Evolutionary conservation across 2,888 invertebrate species (phyloP), one percentile per base, ranked within the genome.

Genomic region (Dinocampus coccinellae): DNA sequence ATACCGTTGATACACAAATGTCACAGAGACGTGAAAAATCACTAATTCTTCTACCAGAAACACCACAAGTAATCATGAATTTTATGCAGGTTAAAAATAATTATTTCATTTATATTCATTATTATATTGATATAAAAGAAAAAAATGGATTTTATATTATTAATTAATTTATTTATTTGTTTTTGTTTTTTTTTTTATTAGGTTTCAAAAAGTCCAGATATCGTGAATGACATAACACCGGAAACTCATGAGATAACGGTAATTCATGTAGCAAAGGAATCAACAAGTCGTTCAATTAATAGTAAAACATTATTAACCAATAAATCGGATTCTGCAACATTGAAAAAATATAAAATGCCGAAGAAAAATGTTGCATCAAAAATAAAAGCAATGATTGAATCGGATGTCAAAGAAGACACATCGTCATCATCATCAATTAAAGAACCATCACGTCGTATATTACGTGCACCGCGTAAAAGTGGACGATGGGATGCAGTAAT

Each of bases 401-500:
- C 89, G 16, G 85, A 84, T n/a, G 88, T 89, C 77, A 91, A 90
- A 80, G 89, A 90, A 76, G 88, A 88, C 16, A 16, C 47, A 47
- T 47, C 47, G 16, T 47, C 47, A 47, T 47, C 47, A 47, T 47
- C 47, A 11, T 88, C 89, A 71, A 89, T 89, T 75, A 90, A 91
- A 79, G 92, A 92, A 81, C 90, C 89, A 77, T 83, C 89, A 77
- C 83, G 88, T 67, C 91, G 91, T 78, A 90, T 89, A 24, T 84
- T 87, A 2, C 91, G 92, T 81, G 88, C 90, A 62, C 87, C 90
- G 1, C 91, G 91, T 80, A 92, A 91, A 81, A 89, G 85, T 3
- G 93, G 93, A 22, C 91, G 94, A 78, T 95, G 96, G 91, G 95
- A 95, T 83, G 92, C 93, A 65, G 95, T 96, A 63, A 93, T 94